Percentiles rank a stretch among this genome's conserved stretches.
These are phyloP conservation scores for Plagodis dolabraria DNA, from an alignment of 2,888 invertebrate genomes.

Conservation along the genomic window DNA sequence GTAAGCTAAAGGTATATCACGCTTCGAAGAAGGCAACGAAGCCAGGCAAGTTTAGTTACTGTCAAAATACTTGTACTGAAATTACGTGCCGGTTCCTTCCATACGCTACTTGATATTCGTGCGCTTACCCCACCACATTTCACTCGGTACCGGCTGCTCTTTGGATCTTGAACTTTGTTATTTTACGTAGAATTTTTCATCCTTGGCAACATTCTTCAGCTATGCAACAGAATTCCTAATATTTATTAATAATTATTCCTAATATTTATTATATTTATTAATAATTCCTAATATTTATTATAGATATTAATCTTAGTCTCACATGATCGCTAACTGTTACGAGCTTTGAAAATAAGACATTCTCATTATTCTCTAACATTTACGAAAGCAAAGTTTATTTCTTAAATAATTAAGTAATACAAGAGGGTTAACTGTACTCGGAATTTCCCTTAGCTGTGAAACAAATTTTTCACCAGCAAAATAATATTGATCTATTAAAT, in stretches of 20 bases:
- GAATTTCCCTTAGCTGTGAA: not conserved
- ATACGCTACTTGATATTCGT: slow-evolving; percentile 72
- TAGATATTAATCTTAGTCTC: slow-evolving; percentile 21
- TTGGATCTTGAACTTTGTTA: slow-evolving; percentile 70
- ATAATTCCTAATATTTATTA: slow-evolving; percentile 51
- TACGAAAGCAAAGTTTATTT: too few species aligned
- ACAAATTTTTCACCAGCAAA: not conserved
- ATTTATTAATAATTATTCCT: slow-evolving; percentile 50
- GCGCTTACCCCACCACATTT: slow-evolving; percentile 67
- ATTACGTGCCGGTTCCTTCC: slow-evolving; percentile 29
- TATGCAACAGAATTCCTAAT: slow-evolving; percentile 52
- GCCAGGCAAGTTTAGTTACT: slow-evolving; percentile 16
- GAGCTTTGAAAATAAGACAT: too few species aligned
- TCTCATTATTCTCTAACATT: too few species aligned
- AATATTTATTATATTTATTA: slow-evolving; percentile 47
- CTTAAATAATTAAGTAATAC: too few species aligned
- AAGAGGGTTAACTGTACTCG: too few species aligned
- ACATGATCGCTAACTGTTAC: slow-evolving; percentile 6
- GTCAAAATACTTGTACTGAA: slow-evolving; percentile 27
- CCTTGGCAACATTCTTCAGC: slow-evolving; percentile 48
- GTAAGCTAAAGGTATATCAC: too few species aligned
- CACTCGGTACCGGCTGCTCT: slow-evolving; percentile 70
- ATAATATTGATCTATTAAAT: slow-evolving; percentile 20
- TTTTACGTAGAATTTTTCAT: slow-evolving; percentile 61
- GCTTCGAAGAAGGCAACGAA: too few species aligned